Percentiles rank a stretch among this genome's conserved stretches.
Evolutionary conservation across 2,888 invertebrate genomes (phyloP).

Genomic region (Eudasyphora cyanicolor): DNA sequence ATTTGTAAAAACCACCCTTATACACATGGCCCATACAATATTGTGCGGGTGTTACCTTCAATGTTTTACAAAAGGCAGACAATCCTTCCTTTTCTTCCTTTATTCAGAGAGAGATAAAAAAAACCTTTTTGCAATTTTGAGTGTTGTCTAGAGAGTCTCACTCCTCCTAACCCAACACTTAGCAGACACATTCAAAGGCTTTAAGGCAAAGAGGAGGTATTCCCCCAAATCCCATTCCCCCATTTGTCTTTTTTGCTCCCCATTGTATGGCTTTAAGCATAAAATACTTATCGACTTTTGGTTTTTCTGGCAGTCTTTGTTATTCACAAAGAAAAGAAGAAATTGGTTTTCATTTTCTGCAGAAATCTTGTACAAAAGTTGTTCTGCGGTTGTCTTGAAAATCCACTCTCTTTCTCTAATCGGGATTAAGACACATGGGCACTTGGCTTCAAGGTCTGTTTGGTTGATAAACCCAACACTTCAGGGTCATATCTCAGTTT

Average conservation of each 20-base stretch:
- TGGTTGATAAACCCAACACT: too few species aligned
- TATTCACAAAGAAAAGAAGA: neutral
- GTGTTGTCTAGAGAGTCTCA: constrained; percentile 2
- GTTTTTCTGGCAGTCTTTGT: neutral
- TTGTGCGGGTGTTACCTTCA: too few species aligned
- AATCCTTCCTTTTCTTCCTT: too few species aligned
- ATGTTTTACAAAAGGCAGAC: too few species aligned
- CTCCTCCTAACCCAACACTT: neutral
- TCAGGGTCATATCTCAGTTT: too few species aligned
- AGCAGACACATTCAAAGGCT: neutral
- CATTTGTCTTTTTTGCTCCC: neutral
- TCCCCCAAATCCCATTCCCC: neutral
- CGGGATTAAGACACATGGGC: neutral
- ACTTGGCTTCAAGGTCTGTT: too few species aligned
- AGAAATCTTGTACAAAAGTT: neutral
- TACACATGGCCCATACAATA: too few species aligned
- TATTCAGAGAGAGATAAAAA: too few species aligned
- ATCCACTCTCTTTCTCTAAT: neutral
- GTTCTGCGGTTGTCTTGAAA: neutral
- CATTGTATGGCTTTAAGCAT: constrained; percentile 26
- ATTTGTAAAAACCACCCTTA: too few species aligned
- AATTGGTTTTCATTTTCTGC: neutral
- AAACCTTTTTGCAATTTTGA: constrained; percentile 4
- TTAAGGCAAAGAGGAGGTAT: neutral
- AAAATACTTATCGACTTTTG: constrained; percentile 20